Conservation (phyloP, 1,140 invertebrate genomes). For the Paramacrobiotus metropolitanus region DNA sequence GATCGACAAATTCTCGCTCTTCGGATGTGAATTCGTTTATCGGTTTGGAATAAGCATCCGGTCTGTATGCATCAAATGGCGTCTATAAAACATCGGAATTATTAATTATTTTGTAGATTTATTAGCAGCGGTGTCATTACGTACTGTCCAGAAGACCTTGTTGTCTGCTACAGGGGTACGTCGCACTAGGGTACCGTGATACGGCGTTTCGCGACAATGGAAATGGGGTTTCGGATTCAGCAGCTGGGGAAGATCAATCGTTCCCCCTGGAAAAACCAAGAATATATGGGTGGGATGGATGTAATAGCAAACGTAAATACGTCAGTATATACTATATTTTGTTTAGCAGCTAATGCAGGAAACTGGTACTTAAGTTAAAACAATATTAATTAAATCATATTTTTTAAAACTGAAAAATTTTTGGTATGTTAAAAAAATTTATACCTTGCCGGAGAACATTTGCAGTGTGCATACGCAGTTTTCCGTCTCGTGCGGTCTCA, state of each 20-base stretch:
- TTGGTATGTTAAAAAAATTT: background rate
- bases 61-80: background rate
- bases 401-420: background rate
- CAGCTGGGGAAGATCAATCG: background rate
- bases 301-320: too few relatives aligned
- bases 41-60: background rate
- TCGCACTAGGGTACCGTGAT: background rate
- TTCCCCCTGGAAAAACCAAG: background rate
- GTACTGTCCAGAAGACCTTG: background rate
- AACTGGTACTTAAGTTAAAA: too few relatives aligned
- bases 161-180: background rate
- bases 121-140: too few relatives aligned
- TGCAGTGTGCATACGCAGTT: background rate
- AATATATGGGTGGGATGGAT: too few relatives aligned
- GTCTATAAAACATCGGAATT: too few relatives aligned
- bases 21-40: background rate
- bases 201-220: background rate
- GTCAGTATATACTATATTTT: too few relatives aligned
- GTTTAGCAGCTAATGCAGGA: too few relatives aligned
- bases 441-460: background rate
- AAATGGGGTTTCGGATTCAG: background rate
- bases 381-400: too few relatives aligned
- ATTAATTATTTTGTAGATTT: too few relatives aligned
- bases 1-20: slow-evolving; percentile 1
- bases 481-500: background rate